phyloP scores from a whole-genome alignment of 2,888 invertebrate species.

The Dryobotodes eremita region DNA sequence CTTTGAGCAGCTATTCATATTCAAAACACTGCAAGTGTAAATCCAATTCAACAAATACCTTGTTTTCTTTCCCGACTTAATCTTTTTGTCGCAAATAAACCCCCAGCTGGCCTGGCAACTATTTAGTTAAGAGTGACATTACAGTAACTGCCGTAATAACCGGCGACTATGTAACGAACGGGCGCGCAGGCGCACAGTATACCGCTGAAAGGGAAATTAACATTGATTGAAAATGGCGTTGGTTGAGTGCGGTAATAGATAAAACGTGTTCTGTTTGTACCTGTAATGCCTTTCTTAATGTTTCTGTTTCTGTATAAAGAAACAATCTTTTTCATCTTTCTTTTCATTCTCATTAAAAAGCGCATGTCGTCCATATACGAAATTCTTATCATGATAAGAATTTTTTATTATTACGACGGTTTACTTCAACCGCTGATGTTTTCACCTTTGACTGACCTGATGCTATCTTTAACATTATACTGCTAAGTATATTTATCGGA shows the following conservation, averaged over 20 bases:
- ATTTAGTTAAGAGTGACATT: conserved; percentile 48
- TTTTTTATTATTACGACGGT: conserved; percentile 25
- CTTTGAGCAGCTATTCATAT: conserved; percentile 25
- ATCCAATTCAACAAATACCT: conserved; percentile 26
- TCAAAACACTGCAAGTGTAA: conserved; percentile 41
- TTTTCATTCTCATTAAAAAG: conserved; percentile 12
- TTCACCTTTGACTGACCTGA: conserved; percentile 34
- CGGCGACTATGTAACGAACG: conserved; percentile 54
- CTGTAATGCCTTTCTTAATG: background rate
- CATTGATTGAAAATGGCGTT: conserved; percentile 44
- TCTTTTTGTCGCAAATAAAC: conserved; percentile 51
- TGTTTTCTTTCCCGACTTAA: conserved; percentile 37
- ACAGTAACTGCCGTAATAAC: conserved; percentile 42
- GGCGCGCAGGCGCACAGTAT: conserved; percentile 40
- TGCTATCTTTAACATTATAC: conserved; percentile 18
- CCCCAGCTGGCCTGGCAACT: conserved; percentile 58
- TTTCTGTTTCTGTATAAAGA: conserved; percentile 2
- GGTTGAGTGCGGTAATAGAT: conserved; percentile 34
- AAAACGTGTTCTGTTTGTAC: conserved; percentile 18
- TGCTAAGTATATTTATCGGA: background rate
- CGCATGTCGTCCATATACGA: background rate
- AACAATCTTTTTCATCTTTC: background rate
- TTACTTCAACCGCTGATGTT: conserved; percentile 1
- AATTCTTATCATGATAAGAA: conserved; percentile 9
- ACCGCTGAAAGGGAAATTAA: conserved; percentile 63